phyloP scores from a whole-genome alignment of 1,140 invertebrate species.

The Apis mellifera region Amel_HAv3.1 CM009941.2:7198501-7199000 shows the following conservation, averaged over 20 bases:
- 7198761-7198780: not conserved
- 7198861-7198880: not conserved
- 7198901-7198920: not conserved
- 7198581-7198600: too few relatives aligned
- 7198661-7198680: not conserved
- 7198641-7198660: not conserved
- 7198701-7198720: conserved; percentile 26
- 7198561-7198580: not conserved
- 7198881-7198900: conserved; percentile 5
- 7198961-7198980: conserved; percentile 30
- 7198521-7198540: conserved; percentile 1
- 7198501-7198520: not conserved
- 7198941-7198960: conserved; percentile 4
- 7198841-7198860: not conserved
- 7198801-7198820: not conserved
- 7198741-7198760: not conserved
- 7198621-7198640: not conserved
- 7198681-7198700: not conserved
- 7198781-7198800: not conserved
- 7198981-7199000: conserved; percentile 1
- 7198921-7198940: not conserved
- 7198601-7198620: too few relatives aligned
- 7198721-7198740: conserved; percentile 26
- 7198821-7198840: not conserved
- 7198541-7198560: not conserved